Base-by-base conservation (phyloP, 1,140 invertebrate genomes). In the Arion vulgaris region DNA sequence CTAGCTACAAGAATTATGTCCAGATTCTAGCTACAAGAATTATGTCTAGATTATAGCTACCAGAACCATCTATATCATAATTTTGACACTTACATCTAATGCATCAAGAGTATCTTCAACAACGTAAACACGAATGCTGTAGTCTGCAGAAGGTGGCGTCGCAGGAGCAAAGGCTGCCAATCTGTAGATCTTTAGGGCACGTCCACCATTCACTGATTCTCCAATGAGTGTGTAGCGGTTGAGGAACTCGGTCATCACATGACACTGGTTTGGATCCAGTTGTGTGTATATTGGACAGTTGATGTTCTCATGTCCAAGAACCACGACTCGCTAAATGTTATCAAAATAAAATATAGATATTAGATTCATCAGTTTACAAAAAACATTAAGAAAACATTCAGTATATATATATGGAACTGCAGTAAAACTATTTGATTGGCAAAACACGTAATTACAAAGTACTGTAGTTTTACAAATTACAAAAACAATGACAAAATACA, bases 271-370 rank as follows among this genome's bases (percentile, higher is more conserved):
- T 77, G 95, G 94, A 91, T 99, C 97, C 69, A 99, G 93, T 91
- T 99, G 97, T 39, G 96, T 96, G 91, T 98, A 99, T 51, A 98
- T 95, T 15, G 96, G 96, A 0, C 97, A 98, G 92, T 98, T 98
- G 86, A 98, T 97, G 15, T 97, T 98, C 93, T 99, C 97, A 92
- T 97, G 96, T 0, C 97, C 97, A 28, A 98, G 94, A 17, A 96
- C 97, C 19, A 97, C 95, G 0, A 97, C 94, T 90, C 95, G 95
- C 92, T 96, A 94, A 91, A 88, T 66, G 28, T 15, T n/a, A 11
- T 57, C 53, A 57, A 57, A 15, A 57, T 57, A 23, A 57, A 57
- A 49, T n/a, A n/a, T 15, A 45, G 15, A 45, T 5, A 45, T 45
- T 45, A 45, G 41, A 7, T 5, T 45, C 41, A 7, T 45, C 41